These are phyloP conservation scores for Rhodinocichla rosea DNA, from an alignment of 2,113 vertebrate genomes.

Conservation along the genomic window DNA sequence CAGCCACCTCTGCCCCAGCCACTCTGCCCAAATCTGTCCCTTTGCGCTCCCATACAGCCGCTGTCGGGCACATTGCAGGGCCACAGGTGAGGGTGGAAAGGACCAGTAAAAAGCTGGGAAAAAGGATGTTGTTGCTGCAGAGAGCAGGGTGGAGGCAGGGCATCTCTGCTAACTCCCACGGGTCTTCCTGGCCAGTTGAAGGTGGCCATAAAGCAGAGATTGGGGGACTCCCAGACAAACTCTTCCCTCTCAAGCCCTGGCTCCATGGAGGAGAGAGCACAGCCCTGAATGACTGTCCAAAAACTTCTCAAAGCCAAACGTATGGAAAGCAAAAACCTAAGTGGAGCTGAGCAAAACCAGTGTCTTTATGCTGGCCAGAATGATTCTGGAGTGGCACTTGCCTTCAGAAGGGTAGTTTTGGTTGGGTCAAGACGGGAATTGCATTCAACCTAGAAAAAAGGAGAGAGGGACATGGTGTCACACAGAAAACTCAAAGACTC, in stretches of 20 bases:
- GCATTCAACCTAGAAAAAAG: conserved; percentile 88
- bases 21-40: not conserved
- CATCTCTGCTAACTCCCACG: not conserved
- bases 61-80: rapidly evolving
- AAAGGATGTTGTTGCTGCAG: not conserved
- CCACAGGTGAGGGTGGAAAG: not conserved
- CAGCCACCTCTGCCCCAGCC: not conserved
- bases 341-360: not conserved
- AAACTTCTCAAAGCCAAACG: not conserved
- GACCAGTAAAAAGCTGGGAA: not conserved
- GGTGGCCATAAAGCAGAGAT: not conserved
- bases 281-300: not conserved
- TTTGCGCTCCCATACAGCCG: not conserved
- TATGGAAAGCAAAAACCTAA: not conserved
- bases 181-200: not conserved
- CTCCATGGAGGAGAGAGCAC: not conserved
- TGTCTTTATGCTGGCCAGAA: not conserved
- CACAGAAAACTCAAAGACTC: not conserved
- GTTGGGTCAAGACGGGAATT: conserved; percentile 93
- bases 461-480: not conserved
- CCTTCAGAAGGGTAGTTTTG: conserved; percentile 94
- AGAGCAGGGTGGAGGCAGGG: not conserved
- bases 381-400: not conserved
- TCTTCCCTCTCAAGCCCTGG: not conserved
- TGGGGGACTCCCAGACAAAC: not conserved